These are phyloP conservation scores for Pomacea canaliculata DNA, from an alignment of 2,888 invertebrate species.

Conservation along the genomic window DNA sequence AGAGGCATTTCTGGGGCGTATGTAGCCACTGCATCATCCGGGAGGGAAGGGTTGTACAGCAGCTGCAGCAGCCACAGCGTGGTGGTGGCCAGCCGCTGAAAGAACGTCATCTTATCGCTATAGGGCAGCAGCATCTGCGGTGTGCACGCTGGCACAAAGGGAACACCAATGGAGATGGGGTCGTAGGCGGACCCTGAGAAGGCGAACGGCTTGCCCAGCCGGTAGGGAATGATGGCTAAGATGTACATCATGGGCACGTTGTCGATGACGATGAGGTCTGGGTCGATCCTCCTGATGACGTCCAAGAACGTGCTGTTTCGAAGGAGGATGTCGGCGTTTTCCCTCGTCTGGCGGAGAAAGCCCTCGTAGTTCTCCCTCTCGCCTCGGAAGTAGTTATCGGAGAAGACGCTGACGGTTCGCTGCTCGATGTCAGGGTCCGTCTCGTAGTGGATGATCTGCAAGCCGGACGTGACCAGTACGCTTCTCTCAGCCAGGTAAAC, in stretches of 20 bases:
- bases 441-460: slow-evolving; percentile 16
- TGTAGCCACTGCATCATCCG: slow-evolving; percentile 19
- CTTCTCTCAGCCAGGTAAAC: slow-evolving; percentile 8
- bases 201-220: slow-evolving; percentile 26
- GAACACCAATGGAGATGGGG: slow-evolving; percentile 15
- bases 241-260: slow-evolving; percentile 20
- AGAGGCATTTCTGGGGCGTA: slow-evolving; percentile 37
- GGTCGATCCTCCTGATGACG: slow-evolving; percentile 8
- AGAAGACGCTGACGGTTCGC: slow-evolving; percentile 11
- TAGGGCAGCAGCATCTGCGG: slow-evolving; percentile 12
- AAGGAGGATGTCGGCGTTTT: slow-evolving; percentile 16
- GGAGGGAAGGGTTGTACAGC: slow-evolving; percentile 4
- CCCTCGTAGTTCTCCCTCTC: slow-evolving; percentile 17
- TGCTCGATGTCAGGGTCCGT: slow-evolving; percentile 17
- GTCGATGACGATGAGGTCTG: slow-evolving; percentile 25
- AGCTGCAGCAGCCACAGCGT: slow-evolving; percentile 7
- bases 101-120: slow-evolving; percentile 22
- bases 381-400: slow-evolving; percentile 20
- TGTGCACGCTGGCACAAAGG: slow-evolving; percentile 20
- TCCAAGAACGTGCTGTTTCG: slow-evolving; percentile 20
- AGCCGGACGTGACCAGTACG: slow-evolving; percentile 1
- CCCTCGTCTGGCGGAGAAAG: slow-evolving; percentile 5
- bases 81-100: slow-evolving; percentile 22
- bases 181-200: slow-evolving; percentile 24
- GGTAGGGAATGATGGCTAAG: slow-evolving; percentile 28